These are phyloP conservation scores for Tetramorium alpestre DNA, from an alignment of 1,140 invertebrate species.

Conservation along the genomic window DNA sequence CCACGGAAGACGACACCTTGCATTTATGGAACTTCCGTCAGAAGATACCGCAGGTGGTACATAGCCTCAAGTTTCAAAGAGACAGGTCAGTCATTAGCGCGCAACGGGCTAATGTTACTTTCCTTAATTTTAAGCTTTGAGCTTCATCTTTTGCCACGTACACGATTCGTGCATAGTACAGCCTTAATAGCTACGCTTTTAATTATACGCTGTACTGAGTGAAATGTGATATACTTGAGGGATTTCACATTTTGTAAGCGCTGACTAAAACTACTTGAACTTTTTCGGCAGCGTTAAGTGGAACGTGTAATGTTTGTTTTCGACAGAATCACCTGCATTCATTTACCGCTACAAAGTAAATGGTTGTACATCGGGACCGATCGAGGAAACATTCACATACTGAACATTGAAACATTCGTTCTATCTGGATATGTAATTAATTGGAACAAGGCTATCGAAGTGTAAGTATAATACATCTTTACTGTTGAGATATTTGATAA, in stretches of 20 bases:
- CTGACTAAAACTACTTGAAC: background rate
- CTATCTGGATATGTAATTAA: constrained; percentile 99
- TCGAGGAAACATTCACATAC: constrained; percentile 98
- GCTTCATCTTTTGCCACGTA: constrained; percentile 11
- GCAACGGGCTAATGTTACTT: background rate
- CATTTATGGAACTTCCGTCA: constrained; percentile 99
- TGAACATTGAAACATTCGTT: constrained; percentile 98
- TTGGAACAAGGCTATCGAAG: constrained; percentile 99
- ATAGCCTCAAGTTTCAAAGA: constrained; percentile 98
- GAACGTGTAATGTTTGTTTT: constrained; percentile 40
- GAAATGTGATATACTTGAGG: constrained; percentile 16
- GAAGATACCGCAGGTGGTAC: constrained; percentile 97
- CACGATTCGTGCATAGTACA: background rate
- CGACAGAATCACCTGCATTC: constrained; percentile 95
- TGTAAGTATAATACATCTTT: constrained; percentile 91
- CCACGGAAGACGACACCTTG: constrained; percentile 97
- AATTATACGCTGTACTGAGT: background rate
- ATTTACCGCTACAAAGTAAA: constrained; percentile 98
- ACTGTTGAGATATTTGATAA: background rate
- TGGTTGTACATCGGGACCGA: constrained; percentile 99
- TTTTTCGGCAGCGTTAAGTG: constrained; percentile 15
- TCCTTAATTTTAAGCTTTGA: constrained; percentile 18
- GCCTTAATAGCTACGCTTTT: background rate
- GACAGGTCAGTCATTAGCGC: constrained; percentile 91
- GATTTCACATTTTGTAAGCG: constrained; percentile 24